Conservation (phyloP, 2,888 invertebrate species). For the Hypomecis atomaria region DNA sequence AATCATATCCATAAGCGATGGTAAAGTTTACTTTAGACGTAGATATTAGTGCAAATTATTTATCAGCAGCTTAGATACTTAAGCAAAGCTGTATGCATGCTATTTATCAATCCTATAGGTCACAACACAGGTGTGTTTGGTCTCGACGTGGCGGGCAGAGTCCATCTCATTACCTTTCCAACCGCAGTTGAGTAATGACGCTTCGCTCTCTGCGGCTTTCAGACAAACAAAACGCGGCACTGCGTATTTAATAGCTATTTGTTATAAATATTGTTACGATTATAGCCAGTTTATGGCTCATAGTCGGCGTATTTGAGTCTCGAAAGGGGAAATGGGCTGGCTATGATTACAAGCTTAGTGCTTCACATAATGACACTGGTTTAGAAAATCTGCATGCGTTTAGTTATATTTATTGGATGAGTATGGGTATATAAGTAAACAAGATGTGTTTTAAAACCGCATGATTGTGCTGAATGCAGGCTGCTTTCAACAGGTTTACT, state of each 20-base stretch:
- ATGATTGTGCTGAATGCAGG: no score
- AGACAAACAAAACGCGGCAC: conserved; percentile 56
- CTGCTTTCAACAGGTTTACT: no score
- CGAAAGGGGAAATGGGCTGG: background rate
- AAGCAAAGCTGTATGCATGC: background rate
- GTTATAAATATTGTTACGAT: conserved; percentile 18
- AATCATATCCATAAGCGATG: no score
- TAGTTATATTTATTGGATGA: background rate
- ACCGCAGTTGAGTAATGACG: conserved; percentile 74
- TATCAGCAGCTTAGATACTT: no score
- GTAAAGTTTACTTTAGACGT: no score
- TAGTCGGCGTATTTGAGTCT: conserved; percentile 1
- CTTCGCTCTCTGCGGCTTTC: conserved; percentile 59
- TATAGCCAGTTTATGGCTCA: conserved; percentile 13
- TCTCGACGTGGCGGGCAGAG: conserved; percentile 48
- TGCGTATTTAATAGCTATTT: conserved; percentile 18
- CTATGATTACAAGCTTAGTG: conserved; percentile 7
- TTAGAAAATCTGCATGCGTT: background rate
- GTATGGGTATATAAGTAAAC: background rate
- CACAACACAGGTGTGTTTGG: background rate
- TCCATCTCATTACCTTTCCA: conserved; percentile 72
- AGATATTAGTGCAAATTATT: no score
- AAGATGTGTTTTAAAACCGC: no score
- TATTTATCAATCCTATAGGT: background rate
- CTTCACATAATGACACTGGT: conserved; percentile 5